These are phyloP conservation scores for Diabrotica undecimpunctata DNA, from an alignment of 1,140 invertebrate genomes.

Conservation along the genomic window DNA sequence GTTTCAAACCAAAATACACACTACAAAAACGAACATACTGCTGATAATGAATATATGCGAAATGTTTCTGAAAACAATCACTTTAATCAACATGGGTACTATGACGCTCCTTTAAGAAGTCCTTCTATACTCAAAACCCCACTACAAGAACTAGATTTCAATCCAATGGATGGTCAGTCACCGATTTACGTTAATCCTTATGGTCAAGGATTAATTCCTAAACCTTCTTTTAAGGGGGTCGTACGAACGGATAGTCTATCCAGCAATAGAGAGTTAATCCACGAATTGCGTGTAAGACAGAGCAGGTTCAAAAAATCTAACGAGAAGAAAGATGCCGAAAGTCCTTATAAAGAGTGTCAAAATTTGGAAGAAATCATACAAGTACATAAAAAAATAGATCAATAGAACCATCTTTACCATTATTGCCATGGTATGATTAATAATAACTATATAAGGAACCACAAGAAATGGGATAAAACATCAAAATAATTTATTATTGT, in stretches of 20 bases:
- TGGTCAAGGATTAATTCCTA: neutral
- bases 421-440: no score
- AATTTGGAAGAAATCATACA: conserved; percentile 24
- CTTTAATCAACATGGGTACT: neutral
- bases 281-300: conserved; percentile 24
- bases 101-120: neutral
- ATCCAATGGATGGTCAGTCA: conserved; percentile 14
- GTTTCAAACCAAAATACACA: neutral
- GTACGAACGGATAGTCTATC: conserved; percentile 4
- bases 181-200: conserved; percentile 13
- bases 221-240: conserved; percentile 5
- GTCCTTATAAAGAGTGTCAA: conserved; percentile 24
- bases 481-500: no score
- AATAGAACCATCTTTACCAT: neutral
- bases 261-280: conserved; percentile 24
- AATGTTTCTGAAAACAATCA: no score
- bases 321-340: conserved; percentile 10
- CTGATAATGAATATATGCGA: no score
- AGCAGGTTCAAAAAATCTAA: conserved; percentile 23
- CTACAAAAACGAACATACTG: neutral
- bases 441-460: no score
- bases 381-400: conserved; percentile 5
- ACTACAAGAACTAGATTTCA: conserved; percentile 3
- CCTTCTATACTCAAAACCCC: neutral
- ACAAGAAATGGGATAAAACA: no score